Base-by-base conservation (phyloP, 2,113 vertebrate genomes). In the Pristiophorus japonicus region DNA sequence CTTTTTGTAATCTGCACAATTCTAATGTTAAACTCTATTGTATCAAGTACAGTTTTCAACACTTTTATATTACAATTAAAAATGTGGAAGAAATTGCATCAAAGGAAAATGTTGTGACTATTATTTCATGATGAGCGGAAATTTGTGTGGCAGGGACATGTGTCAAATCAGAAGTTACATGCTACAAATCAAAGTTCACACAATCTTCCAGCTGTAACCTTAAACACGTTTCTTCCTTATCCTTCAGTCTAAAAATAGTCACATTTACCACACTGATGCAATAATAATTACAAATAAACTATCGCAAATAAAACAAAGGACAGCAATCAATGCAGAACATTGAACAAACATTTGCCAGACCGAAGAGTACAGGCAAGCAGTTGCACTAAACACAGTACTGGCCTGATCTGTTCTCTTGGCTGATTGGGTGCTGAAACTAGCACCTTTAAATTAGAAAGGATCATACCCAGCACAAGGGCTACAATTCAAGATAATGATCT, bases 401-500 rank as follows among this genome's bases (percentile, higher is more conserved):
- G 51, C 51, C n/a, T 90, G 87, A 59, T 34, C 47, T 55, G 59
- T 90, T 30, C 10, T 42, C 51, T 90, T 90, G 87, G 87, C 62
- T 62, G 87, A 90, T 34, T 51, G 55, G 27, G 47, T 90, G 8
- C 34, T 14, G 87, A 59, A 90, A 90, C 34, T 59, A 90, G 45
- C 47, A 34, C n/a, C 27, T 90, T 59, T 59, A 90, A 90, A 90
- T 59, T 90, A 90, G 87, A 59, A 62, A 90, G 34, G 47, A 59
- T 90, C 51, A 34, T 12, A 8, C 51, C 27, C 51, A 34, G 87
- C 22, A 18, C 59, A 8, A 34, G 51, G 87, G 47, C 14, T 90
- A 59, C 42, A 88, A 88, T 88, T 88, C 87, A 90, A n/a, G 87
- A 16, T 90, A 59, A 59, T 59, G 47, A 90, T 90, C 87, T 90